Evolutionary conservation across 2,113 vertebrate species (phyloP).

Genomic region (Rhagologus leucostigma): DNA sequence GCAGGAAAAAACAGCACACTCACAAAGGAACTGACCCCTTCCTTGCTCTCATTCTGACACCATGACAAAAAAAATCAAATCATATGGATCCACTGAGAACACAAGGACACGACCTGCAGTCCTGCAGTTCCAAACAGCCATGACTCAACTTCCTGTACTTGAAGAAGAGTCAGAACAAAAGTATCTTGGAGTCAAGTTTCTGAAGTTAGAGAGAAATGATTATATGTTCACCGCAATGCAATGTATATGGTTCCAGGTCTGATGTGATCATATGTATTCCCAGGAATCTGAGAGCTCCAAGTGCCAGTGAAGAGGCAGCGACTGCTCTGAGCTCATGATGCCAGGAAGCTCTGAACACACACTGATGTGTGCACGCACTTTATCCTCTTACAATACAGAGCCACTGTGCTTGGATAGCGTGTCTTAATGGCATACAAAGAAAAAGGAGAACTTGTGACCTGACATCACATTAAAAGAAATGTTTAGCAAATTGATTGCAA

Average conservation of each 20-base stretch:
- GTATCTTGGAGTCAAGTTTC: background rate
- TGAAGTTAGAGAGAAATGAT: background rate
- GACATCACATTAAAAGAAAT: background rate
- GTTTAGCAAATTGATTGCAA: background rate
- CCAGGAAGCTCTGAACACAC: background rate
- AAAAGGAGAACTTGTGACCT: background rate
- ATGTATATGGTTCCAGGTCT: background rate
- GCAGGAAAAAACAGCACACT: background rate
- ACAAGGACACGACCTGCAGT: conserved; percentile 9
- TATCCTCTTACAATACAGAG: background rate
- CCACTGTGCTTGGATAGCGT: background rate
- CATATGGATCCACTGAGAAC: background rate
- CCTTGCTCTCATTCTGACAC: background rate
- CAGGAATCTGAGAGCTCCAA: background rate
- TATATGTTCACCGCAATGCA: background rate
- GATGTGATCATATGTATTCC: background rate
- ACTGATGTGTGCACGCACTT: background rate
- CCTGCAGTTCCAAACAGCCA: background rate
- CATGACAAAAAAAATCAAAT: background rate
- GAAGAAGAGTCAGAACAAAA: background rate
- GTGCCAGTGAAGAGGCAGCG: background rate
- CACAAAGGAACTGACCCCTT: background rate
- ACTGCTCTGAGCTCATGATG: background rate
- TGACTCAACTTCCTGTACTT: conserved; percentile 47
- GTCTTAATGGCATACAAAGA: background rate